Evolutionary conservation across 2,113 vertebrate species (phyloP).

Genomic region (Okapia johnstoni): DNA sequence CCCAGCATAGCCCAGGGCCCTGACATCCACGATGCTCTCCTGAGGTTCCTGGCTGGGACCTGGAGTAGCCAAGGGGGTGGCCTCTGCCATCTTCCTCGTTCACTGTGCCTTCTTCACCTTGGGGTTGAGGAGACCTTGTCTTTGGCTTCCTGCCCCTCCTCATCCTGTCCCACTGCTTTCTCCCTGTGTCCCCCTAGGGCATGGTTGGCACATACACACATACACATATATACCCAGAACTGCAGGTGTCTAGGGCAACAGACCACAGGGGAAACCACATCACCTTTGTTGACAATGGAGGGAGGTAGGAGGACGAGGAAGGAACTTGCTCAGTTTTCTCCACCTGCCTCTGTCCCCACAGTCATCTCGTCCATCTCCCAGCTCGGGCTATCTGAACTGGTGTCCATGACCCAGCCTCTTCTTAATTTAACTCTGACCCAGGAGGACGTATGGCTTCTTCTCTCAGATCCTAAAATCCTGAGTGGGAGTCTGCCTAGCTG

Average conservation of each 20-base stretch:
- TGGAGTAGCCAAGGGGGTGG: not conserved
- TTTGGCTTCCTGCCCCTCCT: slow-evolving; percentile 62
- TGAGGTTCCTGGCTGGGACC: not conserved
- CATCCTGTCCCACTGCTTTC: slow-evolving; percentile 40
- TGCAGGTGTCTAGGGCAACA: slow-evolving; percentile 73
- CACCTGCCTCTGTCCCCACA: not conserved
- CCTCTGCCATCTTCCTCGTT: not conserved
- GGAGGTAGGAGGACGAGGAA: not conserved
- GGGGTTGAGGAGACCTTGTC: not conserved
- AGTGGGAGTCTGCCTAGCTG: not conserved
- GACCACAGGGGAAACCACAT: slow-evolving; percentile 73
- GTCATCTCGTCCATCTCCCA: not conserved
- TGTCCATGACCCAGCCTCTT: not conserved
- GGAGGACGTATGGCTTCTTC: not conserved
- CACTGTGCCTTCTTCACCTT: not conserved
- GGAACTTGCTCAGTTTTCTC: not conserved
- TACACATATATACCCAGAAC: not conserved
- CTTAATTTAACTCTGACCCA: not conserved
- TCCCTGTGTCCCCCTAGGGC: slow-evolving; percentile 17
- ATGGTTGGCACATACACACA: not conserved
- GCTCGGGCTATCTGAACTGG: not conserved
- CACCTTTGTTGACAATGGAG: slow-evolving; percentile 65
- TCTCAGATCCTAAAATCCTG: not conserved
- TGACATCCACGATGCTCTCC: not conserved
- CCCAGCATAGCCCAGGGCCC: not conserved